Conservation (phyloP, 2,797 vertebrate species). For the Carapus acus region DNA sequence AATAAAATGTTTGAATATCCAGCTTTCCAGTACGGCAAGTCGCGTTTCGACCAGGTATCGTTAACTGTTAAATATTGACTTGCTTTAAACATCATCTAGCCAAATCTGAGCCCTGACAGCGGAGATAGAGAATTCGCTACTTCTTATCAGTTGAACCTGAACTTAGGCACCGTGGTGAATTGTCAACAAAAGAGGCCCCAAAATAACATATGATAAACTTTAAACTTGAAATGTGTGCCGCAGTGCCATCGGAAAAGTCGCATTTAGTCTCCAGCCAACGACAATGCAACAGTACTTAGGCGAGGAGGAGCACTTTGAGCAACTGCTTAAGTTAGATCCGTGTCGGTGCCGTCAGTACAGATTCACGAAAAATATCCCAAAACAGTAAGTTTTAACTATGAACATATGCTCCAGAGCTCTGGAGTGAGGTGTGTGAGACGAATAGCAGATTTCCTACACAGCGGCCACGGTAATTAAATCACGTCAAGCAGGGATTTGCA, state of each 20-base stretch:
- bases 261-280: not conserved
- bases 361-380: not conserved
- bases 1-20: slow-evolving; percentile 67
- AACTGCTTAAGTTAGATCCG: slow-evolving; percentile 8
- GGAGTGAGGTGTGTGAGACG: slow-evolving; percentile 26
- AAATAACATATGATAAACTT: not conserved
- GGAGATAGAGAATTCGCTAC: no score
- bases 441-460: slow-evolving; percentile 62
- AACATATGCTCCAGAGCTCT: slow-evolving; percentile 56
- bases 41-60: slow-evolving; percentile 84
- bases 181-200: no score
- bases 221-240: not conserved
- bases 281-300: not conserved
- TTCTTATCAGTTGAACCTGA: no score
- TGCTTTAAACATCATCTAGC: not conserved
- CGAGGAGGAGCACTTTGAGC: not conserved
- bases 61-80: not conserved
- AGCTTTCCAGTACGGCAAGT: slow-evolving; percentile 75
- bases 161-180: no score
- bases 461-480: slow-evolving; percentile 57
- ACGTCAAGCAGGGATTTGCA: slow-evolving; percentile 9
- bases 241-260: not conserved
- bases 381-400: slow-evolving; percentile 25
- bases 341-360: slow-evolving; percentile 24
- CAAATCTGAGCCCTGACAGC: no score